phyloP scores from a whole-genome alignment of 2,888 invertebrate genomes.

The Thyatira batis region DNA sequence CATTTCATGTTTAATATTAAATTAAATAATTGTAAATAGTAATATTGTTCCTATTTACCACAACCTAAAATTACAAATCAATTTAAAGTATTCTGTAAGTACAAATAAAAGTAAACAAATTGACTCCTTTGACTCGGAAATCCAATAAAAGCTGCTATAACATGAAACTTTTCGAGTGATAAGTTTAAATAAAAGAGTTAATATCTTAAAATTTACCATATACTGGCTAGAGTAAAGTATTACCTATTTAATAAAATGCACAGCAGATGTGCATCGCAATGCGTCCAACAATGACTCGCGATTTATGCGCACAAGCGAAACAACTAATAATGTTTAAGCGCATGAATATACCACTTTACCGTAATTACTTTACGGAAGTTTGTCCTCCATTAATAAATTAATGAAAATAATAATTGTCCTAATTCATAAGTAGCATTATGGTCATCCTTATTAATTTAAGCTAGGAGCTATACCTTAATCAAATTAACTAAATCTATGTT shows the following conservation, averaged over 20 bases:
- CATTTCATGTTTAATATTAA: no score
- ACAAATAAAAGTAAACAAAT: no score
- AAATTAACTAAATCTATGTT: no score
- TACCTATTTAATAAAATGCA: slow-evolving; percentile 29
- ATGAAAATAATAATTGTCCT: not conserved
- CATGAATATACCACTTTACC: not conserved
- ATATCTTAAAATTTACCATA: slow-evolving; percentile 3
- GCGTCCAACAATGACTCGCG: slow-evolving; percentile 37
- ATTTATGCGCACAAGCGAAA: slow-evolving; percentile 22
- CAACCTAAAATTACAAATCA: no score
- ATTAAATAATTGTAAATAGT: no score
- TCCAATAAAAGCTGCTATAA: no score
- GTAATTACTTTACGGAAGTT: not conserved
- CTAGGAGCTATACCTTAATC: no score
- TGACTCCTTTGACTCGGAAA: no score
- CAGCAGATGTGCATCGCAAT: slow-evolving; percentile 42
- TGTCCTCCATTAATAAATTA: not conserved
- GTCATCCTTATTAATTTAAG: not conserved
- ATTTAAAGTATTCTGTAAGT: no score
- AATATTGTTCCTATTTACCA: no score
- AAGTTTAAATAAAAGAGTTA: not conserved
- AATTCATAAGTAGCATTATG: not conserved
- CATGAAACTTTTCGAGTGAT: no score
- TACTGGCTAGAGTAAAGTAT: slow-evolving; percentile 20
- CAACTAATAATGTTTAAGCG: not conserved